These are phyloP conservation scores for Lerista edwardsae DNA, from an alignment of 2,797 vertebrate species.

Conservation along the genomic window DNA sequence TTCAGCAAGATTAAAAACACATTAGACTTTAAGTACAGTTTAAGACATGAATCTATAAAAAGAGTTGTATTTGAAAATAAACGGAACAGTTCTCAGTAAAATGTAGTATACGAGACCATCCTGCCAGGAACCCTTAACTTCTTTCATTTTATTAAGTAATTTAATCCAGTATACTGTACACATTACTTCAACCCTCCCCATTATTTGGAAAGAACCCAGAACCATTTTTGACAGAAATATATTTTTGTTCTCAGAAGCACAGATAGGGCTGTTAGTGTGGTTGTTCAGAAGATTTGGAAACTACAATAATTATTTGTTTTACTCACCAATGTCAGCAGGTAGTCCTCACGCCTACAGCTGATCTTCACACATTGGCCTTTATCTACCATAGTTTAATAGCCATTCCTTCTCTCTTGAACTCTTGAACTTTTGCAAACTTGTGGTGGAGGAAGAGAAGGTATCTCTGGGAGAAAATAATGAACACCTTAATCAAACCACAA, in stretches of 20 bases:
- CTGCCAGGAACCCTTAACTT: neutral
- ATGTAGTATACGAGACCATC: neutral
- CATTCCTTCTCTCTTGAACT: neutral
- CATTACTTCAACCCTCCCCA: neutral
- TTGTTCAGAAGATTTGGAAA: neutral
- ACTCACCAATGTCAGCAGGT: neutral
- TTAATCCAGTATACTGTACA: neutral
- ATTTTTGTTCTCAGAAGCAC: neutral
- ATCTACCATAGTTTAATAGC: neutral
- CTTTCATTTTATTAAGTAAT: neutral
- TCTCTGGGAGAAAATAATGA: neutral
- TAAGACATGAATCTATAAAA: slow-evolving; percentile 23
- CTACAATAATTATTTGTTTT: neutral
- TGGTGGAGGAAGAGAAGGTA: neutral
- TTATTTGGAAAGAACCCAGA: neutral
- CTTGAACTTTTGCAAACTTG: neutral
- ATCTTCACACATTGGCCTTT: neutral
- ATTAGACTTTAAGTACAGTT: slow-evolving; percentile 19
- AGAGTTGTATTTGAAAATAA: neutral
- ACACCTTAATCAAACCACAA: neutral
- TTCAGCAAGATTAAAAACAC: neutral
- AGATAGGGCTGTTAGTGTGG: neutral
- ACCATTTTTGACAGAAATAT: neutral
- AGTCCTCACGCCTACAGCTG: neutral
- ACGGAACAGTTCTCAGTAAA: neutral